These are phyloP conservation scores for Scaptomyza flava DNA, from an alignment of 2,888 invertebrate genomes.

Conservation along the genomic window DNA sequence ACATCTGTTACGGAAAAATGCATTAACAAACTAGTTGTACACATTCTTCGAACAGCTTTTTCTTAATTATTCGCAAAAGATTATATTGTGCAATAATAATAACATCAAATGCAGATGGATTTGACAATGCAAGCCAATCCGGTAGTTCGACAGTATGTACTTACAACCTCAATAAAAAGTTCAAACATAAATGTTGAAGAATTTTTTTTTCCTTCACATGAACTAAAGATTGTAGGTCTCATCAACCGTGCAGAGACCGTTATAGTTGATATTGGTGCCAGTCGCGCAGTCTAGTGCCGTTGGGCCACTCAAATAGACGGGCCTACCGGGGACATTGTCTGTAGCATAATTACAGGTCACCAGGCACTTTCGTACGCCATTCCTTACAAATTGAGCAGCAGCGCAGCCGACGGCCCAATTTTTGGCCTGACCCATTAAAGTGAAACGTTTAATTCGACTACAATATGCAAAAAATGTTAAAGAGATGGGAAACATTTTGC, in stretches of 20 bases:
- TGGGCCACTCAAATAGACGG: conserved; percentile 35
- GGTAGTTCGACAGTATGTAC: too few species aligned
- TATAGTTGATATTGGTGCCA: conserved; percentile 42
- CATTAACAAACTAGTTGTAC: too few species aligned
- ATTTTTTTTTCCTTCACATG: too few species aligned
- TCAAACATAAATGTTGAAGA: too few species aligned
- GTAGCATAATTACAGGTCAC: conserved; percentile 63
- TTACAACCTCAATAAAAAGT: too few species aligned
- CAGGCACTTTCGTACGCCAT: conserved; percentile 10
- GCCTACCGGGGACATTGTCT: conserved; percentile 31
- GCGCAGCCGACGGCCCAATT: conserved; percentile 51
- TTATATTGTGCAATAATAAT: too few species aligned
- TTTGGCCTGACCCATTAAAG: conserved; percentile 46
- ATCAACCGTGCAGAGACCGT: conserved; percentile 37
- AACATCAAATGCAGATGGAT: too few species aligned
- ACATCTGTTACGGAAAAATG: too few species aligned
- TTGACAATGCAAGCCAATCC: too few species aligned
- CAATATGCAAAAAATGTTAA: fast-evolving
- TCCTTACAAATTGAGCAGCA: background rate
- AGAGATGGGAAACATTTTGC: too few species aligned
- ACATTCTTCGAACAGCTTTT: too few species aligned
- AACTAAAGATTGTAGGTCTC: conserved; percentile 35
- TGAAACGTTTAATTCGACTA: conserved; percentile 57
- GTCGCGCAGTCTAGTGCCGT: conserved; percentile 46
- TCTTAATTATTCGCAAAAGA: too few species aligned